Conservation (phyloP, 1,140 invertebrate genomes). For the Ostrea denselamellosa region DNA sequence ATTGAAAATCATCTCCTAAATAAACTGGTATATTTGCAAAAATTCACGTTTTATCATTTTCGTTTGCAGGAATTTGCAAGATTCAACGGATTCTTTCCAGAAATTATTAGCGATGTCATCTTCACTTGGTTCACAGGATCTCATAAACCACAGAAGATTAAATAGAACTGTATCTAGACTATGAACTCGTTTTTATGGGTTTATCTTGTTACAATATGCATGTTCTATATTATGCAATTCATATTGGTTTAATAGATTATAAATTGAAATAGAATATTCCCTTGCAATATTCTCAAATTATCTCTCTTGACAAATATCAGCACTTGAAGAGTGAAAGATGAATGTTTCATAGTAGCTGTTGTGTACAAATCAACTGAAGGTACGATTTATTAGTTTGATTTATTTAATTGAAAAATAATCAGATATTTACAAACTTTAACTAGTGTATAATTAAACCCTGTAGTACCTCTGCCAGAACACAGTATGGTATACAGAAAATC, state of each 20-base stretch:
- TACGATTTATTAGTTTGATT: neutral
- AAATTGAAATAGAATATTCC: too few relatives aligned
- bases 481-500: neutral
- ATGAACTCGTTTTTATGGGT: too few relatives aligned
- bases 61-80: slow-evolving; percentile 2
- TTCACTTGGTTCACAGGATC: neutral
- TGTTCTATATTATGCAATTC: too few relatives aligned
- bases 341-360: too few relatives aligned
- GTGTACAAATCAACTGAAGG: too few relatives aligned
- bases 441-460: neutral
- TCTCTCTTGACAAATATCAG: too few relatives aligned
- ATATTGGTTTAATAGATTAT: too few relatives aligned
- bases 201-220: too few relatives aligned
- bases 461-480: neutral
- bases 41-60: neutral
- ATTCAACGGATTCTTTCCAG: slow-evolving; percentile 28
- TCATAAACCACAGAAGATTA: neutral
- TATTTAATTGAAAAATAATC: neutral
- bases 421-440: slow-evolving; percentile 17
- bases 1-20: too few relatives aligned
- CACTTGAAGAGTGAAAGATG: too few relatives aligned
- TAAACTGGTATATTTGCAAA: too few relatives aligned
- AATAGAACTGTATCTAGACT: neutral
- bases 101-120: slow-evolving; percentile 9
- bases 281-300: too few relatives aligned